Base-by-base conservation (phyloP, 2,888 invertebrate species). In the Apotomis turbidana region DNA sequence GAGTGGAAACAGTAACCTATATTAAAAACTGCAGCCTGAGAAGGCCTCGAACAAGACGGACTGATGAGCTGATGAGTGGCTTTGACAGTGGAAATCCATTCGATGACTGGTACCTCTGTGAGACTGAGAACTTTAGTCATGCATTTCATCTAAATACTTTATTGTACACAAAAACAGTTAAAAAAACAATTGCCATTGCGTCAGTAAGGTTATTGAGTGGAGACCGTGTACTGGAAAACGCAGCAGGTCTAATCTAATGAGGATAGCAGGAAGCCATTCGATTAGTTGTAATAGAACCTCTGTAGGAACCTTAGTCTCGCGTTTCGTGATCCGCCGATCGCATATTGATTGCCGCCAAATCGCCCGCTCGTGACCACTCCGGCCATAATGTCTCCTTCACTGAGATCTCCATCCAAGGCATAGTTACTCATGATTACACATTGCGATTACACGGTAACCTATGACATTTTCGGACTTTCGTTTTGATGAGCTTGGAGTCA, bases 311-410 rank as follows among this genome's bases (percentile, higher is more conserved):
- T 62, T 58, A 59, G 63, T 71, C 70, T 9, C 3, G 60, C 3
- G 57, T 67, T 38, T 61, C 57, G 57, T 70, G 71, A 71, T 55
- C 46, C 27, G 71, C 75, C 74, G 72, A 74, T 74, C 72, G 77
- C 77, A 83, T 86, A 90, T 90, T 87, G 92, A 91, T 91, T 85
- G 87, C 87, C 81, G 89, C 89, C 89, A 91, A 91, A 93, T 91
- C 88, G 90, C 79, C 61, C 63, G 82, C 81, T 91, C 93, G 93
- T 93, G 93, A 93, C 90, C 84, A 68, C 78, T 81, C 83, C 83
- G 78, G 80, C 76, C 78, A 82, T 91, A 91, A 93, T 90, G 92
- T 91, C 91, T 92, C 87, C 88, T 92, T 88, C 73, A 77, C 73
- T 68, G 71, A 64, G 59, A 60, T 63, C 41, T 46, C 60, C 38